These are phyloP conservation scores for Imbricaverruca yamaguchii DNA, from an alignment of 2,888 invertebrate genomes.

Conservation along the genomic window DNA sequence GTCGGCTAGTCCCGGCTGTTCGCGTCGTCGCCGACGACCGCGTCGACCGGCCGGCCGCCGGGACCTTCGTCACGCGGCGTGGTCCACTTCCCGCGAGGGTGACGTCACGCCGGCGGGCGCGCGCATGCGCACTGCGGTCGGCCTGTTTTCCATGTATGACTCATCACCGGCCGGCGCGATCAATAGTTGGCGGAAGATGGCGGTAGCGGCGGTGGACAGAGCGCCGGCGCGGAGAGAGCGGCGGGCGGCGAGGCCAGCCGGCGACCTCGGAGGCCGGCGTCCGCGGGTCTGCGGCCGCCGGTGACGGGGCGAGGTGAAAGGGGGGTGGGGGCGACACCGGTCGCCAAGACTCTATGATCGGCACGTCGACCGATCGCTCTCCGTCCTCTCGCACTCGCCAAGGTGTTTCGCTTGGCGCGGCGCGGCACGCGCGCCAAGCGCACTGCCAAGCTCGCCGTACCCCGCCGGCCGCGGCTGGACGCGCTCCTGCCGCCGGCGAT, in stretches of 20 bases:
- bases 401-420: too few species aligned
- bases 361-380: too few species aligned
- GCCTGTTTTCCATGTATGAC: slow-evolving; percentile 7
- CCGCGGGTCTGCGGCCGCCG: not conserved
- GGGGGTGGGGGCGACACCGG: too few species aligned
- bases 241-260: not conserved
- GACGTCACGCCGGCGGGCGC: not conserved
- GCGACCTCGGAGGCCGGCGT: not conserved
- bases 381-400: too few species aligned
- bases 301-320: too few species aligned
- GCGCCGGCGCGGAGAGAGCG: not conserved
- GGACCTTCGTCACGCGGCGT: too few species aligned
- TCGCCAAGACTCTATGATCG: too few species aligned
- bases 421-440: too few species aligned
- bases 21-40: too few species aligned
- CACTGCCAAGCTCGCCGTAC: not conserved
- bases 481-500: not conserved
- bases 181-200: slow-evolving; percentile 6
- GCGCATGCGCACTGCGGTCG: not conserved
- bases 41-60: too few species aligned
- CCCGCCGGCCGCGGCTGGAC: not conserved
- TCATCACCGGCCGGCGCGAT: not conserved
- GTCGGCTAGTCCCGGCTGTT: too few species aligned
- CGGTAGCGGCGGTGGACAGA: not conserved
- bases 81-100: slow-evolving; percentile 7